phyloP scores from a whole-genome alignment of 2,113 vertebrate genomes.

The Donacobius atricapilla region DNA sequence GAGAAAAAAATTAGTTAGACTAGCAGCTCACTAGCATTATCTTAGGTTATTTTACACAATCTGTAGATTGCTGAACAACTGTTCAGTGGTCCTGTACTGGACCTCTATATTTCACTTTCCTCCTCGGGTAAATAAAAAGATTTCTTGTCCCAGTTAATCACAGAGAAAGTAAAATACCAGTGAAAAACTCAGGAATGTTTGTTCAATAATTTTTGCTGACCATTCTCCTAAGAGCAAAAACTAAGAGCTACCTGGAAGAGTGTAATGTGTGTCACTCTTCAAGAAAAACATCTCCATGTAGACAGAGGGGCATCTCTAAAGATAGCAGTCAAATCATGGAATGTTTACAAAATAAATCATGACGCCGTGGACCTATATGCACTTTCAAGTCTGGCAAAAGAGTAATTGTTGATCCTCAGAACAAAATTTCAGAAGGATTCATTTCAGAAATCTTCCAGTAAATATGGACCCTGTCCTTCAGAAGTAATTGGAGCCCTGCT shows the following conservation, averaged over 20 bases:
- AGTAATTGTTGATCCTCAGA: conserved; percentile 1
- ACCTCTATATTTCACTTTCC: not conserved
- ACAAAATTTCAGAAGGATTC: conserved; percentile 14
- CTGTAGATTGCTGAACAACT: not conserved
- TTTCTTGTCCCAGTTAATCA: not conserved
- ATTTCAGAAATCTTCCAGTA: conserved; percentile 31
- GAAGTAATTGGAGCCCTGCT: not conserved
- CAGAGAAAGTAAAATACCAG: not conserved
- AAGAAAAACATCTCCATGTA: not conserved
- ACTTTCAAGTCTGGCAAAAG: not conserved
- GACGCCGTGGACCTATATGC: not conserved
- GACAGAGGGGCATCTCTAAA: not conserved
- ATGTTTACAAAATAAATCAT: conserved; percentile 13
- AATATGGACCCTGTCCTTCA: not conserved
- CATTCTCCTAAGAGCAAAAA: not conserved
- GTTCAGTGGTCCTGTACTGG: not conserved
- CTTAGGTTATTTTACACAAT: not conserved
- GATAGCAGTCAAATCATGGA: not conserved
- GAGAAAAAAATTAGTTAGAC: not conserved
- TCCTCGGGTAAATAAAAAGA: not conserved
- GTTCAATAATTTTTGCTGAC: not conserved
- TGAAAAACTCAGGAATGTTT: not conserved
- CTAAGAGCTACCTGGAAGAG: not conserved
- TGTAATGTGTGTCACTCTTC: not conserved
- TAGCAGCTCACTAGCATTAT: not conserved